These are phyloP conservation scores for Cosmorhoe ocellata DNA, from an alignment of 2,888 invertebrate species.

Conservation along the genomic window DNA sequence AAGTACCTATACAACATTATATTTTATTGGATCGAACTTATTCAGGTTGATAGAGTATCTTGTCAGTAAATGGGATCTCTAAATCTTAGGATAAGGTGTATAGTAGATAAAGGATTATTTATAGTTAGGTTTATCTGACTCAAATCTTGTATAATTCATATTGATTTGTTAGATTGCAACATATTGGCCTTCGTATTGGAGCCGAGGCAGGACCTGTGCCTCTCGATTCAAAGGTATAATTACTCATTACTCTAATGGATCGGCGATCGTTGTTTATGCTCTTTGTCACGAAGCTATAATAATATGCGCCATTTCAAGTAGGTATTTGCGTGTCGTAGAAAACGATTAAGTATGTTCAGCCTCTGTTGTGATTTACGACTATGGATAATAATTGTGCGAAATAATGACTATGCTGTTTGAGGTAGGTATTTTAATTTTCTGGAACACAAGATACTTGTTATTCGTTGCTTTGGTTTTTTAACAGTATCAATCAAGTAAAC, in stretches of 20 bases:
- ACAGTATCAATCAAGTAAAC: too few species aligned
- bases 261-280: slow-evolving; percentile 54
- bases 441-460: too few species aligned
- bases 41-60: too few species aligned
- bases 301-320: slow-evolving; percentile 33
- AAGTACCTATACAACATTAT: too few species aligned
- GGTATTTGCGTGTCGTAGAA: slow-evolving; percentile 13
- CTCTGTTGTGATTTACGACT: slow-evolving; percentile 14
- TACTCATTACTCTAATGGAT: slow-evolving; percentile 72
- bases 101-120: too few species aligned
- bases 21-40: too few species aligned
- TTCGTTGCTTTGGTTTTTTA: too few species aligned
- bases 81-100: too few species aligned
- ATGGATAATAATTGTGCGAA: slow-evolving; percentile 14
- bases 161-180: slow-evolving; percentile 54
- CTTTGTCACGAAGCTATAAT: slow-evolving; percentile 62
- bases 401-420: not conserved
- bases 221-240: slow-evolving; percentile 59
- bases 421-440: too few species aligned
- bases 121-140: too few species aligned
- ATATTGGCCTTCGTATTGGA: slow-evolving; percentile 58
- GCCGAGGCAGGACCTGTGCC: slow-evolving; percentile 40
- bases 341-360: slow-evolving; percentile 14
- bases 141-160: slow-evolving; percentile 25
- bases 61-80: too few species aligned